Evolutionary conservation across 1,140 invertebrate species (phyloP).

Genomic region (Bombus superbus): DNA sequence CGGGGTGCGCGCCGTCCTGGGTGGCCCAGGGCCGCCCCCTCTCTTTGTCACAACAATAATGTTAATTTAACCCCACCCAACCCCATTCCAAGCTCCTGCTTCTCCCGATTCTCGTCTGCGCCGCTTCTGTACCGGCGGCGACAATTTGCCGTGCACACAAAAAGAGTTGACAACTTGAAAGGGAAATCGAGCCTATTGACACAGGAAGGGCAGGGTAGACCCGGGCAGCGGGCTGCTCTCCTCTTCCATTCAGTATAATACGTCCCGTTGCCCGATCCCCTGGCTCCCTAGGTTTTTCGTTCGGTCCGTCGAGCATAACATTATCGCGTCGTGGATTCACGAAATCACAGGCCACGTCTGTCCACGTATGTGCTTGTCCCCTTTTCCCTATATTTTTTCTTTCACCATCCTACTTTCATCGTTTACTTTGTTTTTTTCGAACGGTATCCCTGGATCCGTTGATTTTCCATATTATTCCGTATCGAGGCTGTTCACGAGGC

Average conservation of each 20-base stretch:
- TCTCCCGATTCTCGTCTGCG: constrained; percentile 41
- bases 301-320: constrained; percentile 65
- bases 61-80: constrained; percentile 79
- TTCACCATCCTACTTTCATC: not conserved
- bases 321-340: constrained; percentile 65
- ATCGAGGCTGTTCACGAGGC: too few species aligned
- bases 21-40: constrained; percentile 57
- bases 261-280: constrained; percentile 59
- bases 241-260: constrained; percentile 59
- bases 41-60: constrained; percentile 83
- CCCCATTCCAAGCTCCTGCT: constrained; percentile 8
- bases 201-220: constrained; percentile 69
- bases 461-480: not conserved
- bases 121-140: constrained; percentile 68
- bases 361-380: constrained; percentile 4
- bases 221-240: constrained; percentile 42
- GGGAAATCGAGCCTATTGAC: constrained; percentile 84
- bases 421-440: not conserved
- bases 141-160: constrained; percentile 82
- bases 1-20: constrained; percentile 56
- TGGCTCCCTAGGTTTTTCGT: constrained; percentile 60
- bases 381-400: not conserved
- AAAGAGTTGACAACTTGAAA: constrained; percentile 84
- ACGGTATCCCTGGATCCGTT: not conserved
- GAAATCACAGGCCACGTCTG: constrained; percentile 49